These are phyloP conservation scores for Anoplolepis gracilipes DNA, from an alignment of 1,140 invertebrate genomes.

Conservation along the genomic window DNA sequence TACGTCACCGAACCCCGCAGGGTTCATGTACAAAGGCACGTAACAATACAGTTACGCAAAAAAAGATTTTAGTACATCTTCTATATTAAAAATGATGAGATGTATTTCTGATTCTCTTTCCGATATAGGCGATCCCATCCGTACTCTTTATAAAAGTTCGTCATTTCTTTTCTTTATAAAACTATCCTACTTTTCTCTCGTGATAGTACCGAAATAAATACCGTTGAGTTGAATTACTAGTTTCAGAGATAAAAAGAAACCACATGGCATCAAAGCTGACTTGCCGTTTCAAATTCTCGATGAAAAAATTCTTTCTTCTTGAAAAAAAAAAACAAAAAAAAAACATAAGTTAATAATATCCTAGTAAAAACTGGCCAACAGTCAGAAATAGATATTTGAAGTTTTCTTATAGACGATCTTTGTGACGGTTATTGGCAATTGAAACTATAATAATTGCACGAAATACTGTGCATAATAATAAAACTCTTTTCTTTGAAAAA, in stretches of 20 bases:
- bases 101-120: slow-evolving; percentile 9
- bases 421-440: not conserved
- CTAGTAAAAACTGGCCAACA: not conserved
- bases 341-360: slow-evolving; percentile 6
- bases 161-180: slow-evolving; percentile 11
- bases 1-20: slow-evolving; percentile 1
- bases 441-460: not conserved
- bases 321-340: slow-evolving; percentile 18
- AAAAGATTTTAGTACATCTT: not conserved
- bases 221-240: slow-evolving; percentile 43
- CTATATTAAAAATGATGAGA: slow-evolving; percentile 9
- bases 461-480: not conserved
- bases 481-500: not conserved
- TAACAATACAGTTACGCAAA: slow-evolving; percentile 31
- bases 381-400: not conserved
- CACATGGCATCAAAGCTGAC: not conserved
- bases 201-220: slow-evolving; percentile 34
- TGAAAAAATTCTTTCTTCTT: slow-evolving; percentile 3
- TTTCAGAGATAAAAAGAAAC: slow-evolving; percentile 25
- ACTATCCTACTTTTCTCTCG: slow-evolving; percentile 16
- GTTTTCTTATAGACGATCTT: slow-evolving; percentile 23
- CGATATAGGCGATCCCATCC: not conserved
- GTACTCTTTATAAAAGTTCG: not conserved
- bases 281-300: slow-evolving; percentile 30
- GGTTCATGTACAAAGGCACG: too few species aligned